Conservation (phyloP, 2,888 invertebrate genomes). For the Drepana falcataria region DNA sequence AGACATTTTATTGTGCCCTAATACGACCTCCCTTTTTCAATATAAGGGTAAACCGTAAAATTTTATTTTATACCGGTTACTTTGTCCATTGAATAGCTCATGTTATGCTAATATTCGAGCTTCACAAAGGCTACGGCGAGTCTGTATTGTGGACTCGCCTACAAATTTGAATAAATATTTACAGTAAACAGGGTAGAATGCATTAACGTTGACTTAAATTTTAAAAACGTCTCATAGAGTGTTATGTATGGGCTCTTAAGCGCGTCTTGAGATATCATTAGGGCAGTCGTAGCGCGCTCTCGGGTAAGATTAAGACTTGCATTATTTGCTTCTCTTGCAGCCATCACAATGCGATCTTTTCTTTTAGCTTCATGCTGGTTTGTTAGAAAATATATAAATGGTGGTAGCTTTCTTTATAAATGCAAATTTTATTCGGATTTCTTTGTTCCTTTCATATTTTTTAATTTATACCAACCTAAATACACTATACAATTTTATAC, state of each 20-base stretch:
- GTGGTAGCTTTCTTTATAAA: conserved; percentile 20
- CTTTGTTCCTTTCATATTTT: no score
- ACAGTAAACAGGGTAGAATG: conserved; percentile 69
- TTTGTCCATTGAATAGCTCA: conserved; percentile 69
- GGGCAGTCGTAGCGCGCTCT: conserved; percentile 55
- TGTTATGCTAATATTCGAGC: conserved; percentile 64
- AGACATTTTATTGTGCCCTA: conserved; percentile 59
- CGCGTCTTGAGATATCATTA: conserved; percentile 75
- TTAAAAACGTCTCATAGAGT: conserved; percentile 76
- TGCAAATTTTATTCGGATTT: conserved; percentile 2
- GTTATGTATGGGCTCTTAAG: conserved; percentile 76
- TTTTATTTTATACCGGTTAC: conserved; percentile 69
- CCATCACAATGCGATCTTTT: conserved; percentile 44
- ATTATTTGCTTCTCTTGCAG: conserved; percentile 42
- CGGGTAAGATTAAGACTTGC: conserved; percentile 65
- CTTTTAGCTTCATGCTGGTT: conserved; percentile 31
- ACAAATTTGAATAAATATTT: conserved; percentile 76
- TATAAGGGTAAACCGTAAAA: conserved; percentile 71
- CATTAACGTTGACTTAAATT: conserved; percentile 76
- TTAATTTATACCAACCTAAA: no score
- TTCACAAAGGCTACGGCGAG: conserved; percentile 55
- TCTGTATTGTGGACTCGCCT: conserved; percentile 58
- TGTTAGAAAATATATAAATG: conserved; percentile 41
- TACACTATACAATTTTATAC: no score
- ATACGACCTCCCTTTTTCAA: conserved; percentile 61